Evolutionary conservation across 2,797 vertebrate species (phyloP).

Genomic region (Acipenser transmontanus): DNA sequence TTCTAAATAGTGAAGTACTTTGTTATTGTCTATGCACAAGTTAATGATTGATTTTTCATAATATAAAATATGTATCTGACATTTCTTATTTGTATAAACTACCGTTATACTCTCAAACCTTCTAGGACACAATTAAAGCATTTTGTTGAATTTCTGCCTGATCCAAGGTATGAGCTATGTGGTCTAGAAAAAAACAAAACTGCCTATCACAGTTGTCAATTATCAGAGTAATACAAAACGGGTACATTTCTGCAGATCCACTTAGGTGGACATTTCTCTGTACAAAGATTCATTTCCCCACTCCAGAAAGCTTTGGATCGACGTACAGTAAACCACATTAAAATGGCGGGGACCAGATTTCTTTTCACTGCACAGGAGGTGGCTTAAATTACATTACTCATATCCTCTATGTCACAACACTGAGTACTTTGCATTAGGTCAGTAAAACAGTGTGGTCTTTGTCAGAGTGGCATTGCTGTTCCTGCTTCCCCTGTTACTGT

Average conservation of each 20-base stretch:
- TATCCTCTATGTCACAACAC: background rate
- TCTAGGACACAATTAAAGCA: too few relatives aligned
- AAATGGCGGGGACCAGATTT: background rate
- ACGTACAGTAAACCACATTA: background rate
- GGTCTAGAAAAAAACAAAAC: too few relatives aligned
- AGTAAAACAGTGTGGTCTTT: background rate
- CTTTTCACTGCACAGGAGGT: background rate
- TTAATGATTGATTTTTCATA: too few relatives aligned
- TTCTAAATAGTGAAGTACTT: too few relatives aligned
- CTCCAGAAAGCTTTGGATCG: background rate
- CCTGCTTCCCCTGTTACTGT: background rate
- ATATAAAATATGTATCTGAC: too few relatives aligned
- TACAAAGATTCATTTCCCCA: background rate
- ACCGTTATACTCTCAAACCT: too few relatives aligned
- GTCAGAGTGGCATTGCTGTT: background rate
- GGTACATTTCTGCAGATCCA: background rate
- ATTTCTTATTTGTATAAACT: too few relatives aligned
- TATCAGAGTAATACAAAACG: background rate
- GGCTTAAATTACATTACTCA: slow-evolving; percentile 1
- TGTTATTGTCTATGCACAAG: too few relatives aligned
- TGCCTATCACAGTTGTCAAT: background rate
- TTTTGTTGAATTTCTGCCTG: too few relatives aligned
- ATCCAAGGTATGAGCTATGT: too few relatives aligned
- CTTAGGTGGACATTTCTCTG: background rate
- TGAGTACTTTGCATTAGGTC: background rate